These are phyloP conservation scores for Tortricodes alternella DNA, from an alignment of 2,888 invertebrate species.

Conservation along the genomic window DNA sequence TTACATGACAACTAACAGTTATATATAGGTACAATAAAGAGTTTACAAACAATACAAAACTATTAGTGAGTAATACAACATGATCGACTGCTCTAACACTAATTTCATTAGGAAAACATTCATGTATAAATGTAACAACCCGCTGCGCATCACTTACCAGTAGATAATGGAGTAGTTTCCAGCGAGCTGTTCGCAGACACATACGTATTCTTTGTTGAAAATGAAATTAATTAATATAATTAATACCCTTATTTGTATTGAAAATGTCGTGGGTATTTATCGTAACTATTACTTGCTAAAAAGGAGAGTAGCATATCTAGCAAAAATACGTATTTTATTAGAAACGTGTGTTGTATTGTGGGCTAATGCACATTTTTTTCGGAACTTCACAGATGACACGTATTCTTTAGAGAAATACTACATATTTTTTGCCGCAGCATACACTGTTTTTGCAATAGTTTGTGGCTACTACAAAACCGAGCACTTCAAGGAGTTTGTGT, in stretches of 20 bases:
- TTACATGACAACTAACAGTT: too few relatives aligned
- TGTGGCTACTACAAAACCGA: background rate
- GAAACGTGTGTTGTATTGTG: background rate
- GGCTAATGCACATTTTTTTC: background rate
- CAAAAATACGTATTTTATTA: background rate
- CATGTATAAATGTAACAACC: too few relatives aligned
- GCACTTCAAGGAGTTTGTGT: background rate
- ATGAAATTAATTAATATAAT: background rate
- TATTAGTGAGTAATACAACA: too few relatives aligned
- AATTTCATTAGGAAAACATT: too few relatives aligned
- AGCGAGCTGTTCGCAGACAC: too few relatives aligned
- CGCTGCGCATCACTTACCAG: too few relatives aligned
- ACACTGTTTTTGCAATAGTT: background rate
- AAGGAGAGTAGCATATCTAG: background rate
- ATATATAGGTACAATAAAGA: too few relatives aligned
- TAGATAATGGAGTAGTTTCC: too few relatives aligned
- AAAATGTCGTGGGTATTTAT: background rate
- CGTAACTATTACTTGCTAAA: background rate
- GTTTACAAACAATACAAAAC: too few relatives aligned
- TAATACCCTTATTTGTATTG: background rate
- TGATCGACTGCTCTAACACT: too few relatives aligned
- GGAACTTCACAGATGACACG: background rate
- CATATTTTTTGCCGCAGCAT: background rate
- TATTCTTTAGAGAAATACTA: background rate
- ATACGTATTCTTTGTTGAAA: too few relatives aligned